phyloP scores from a whole-genome alignment of 2,113 vertebrate species.

The Rhinoderma darwinii region DNA sequence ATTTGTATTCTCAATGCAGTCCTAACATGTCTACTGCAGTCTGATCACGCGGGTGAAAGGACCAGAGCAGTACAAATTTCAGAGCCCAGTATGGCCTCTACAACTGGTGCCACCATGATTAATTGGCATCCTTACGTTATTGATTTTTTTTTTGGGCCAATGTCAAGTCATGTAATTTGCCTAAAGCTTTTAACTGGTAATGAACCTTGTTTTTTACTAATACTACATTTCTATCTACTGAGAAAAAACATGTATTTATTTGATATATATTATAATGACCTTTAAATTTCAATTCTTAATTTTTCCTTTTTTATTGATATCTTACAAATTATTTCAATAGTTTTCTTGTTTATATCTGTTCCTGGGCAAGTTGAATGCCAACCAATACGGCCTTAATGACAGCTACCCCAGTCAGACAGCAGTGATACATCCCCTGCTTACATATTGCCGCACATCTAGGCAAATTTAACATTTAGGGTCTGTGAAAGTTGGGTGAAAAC shows the following conservation, averaged over 20 bases:
- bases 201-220: neutral
- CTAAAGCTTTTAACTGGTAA: slow-evolving; percentile 2
- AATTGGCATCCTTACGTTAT: slow-evolving; percentile 36
- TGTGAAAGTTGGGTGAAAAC: no score
- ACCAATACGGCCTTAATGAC: no score
- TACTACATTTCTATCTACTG: neutral
- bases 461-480: no score
- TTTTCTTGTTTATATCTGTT: no score
- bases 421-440: no score
- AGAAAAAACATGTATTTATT: neutral
- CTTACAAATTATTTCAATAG: no score
- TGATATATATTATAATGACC: neutral
- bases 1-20: slow-evolving; percentile 43
- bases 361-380: no score
- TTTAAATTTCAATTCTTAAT: no score
- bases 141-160: slow-evolving; percentile 24
- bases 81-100: slow-evolving; percentile 21
- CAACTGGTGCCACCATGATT: slow-evolving; percentile 39
- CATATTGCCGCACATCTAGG: no score
- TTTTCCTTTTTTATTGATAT: no score
- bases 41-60: slow-evolving; percentile 43
- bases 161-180: slow-evolving; percentile 19
- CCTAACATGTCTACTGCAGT: slow-evolving; percentile 32
- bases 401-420: no score
- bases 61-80: slow-evolving; percentile 36